Evolutionary conservation across 2,888 invertebrate genomes (phyloP).

Genomic region (Amiota communis): DNA sequence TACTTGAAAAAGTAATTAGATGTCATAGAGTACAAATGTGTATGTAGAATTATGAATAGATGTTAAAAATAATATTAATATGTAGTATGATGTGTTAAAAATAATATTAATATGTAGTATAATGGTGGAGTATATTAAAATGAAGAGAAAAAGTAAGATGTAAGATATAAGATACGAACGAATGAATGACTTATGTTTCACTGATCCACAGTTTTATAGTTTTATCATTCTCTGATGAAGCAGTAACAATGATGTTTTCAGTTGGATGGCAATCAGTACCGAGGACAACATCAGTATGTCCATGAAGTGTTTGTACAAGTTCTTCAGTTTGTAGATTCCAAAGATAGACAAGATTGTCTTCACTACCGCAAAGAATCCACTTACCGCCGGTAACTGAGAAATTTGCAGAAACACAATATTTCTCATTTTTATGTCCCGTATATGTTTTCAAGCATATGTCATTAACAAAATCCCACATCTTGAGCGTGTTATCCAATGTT

Average conservation of each 20-base stretch:
- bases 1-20: too few species aligned
- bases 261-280: constrained; percentile 99
- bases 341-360: constrained; percentile 97
- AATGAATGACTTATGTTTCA: constrained; percentile 73
- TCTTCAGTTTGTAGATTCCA: constrained; percentile 99
- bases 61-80: too few species aligned
- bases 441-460: constrained; percentile 98
- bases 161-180: too few species aligned
- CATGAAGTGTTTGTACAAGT: constrained; percentile 96
- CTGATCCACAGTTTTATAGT: constrained; percentile 99
- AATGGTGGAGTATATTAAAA: too few species aligned
- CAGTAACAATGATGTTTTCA: constrained; percentile 98
- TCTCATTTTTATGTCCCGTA: constrained; percentile 97
- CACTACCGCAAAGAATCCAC: constrained; percentile 99
- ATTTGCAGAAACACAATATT: constrained; percentile 99
- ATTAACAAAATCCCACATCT: constrained; percentile 99
- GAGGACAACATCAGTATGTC: constrained; percentile 94
- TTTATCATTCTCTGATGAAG: constrained; percentile 96
- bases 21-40: too few species aligned
- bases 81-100: too few species aligned
- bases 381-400: constrained; percentile 99
- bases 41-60: too few species aligned
- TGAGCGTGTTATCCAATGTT: constrained; percentile 96
- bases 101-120: not conserved
- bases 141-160: not conserved